Base-by-base conservation (phyloP, 2,113 vertebrate species). In the Hydropotes inermis region DNA sequence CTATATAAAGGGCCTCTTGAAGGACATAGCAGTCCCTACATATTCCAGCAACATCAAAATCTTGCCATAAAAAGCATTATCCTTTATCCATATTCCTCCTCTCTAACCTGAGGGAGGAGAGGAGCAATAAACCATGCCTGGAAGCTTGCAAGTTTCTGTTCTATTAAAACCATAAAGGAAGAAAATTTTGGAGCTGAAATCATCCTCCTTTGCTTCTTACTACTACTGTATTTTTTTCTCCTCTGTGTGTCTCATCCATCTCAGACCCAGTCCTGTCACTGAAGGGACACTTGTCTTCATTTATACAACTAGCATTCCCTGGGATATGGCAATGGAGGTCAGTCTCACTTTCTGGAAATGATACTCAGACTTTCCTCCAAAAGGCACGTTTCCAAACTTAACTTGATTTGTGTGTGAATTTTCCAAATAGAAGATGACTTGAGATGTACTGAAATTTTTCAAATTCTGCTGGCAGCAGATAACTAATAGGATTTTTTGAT, bases 21-120 rank as follows among this genome's bases (percentile, higher is more conserved):
- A 95, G 88, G 64, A 76, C 45, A 45, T 67, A 39, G 87, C n/a
- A 94, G 78, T 89, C 74, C 43, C 61, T 83, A 93, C 90, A 94
- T 91, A 92, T 39, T 81, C 81, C 82, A 88, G 58, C 52, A 85
- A 85, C 88, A 88, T 97, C 70, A 87, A 90, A 91, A 95, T 28
- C 76, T 87, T 91, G 50, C 96, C 36, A 12, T 92, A 89, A 92
- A 95, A 96, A 43, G 15, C 45, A 52, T 60, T 61, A 54, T 57
- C 85, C 45, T 84, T 76, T 89, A 87, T 67, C 52, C 81, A 33
- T 36, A 70, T 23, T 47, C 45, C 57, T 94, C 58, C 55, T 83
- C 36, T 95, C 54, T 50, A 82, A 55, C 16, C 50, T 25, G 28
- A 84, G 50, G 7, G 12, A 82, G 82, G 58, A 54, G 79, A 60